Conservation (phyloP, 2,888 invertebrate species). For the Coleophora deauratella region DNA sequence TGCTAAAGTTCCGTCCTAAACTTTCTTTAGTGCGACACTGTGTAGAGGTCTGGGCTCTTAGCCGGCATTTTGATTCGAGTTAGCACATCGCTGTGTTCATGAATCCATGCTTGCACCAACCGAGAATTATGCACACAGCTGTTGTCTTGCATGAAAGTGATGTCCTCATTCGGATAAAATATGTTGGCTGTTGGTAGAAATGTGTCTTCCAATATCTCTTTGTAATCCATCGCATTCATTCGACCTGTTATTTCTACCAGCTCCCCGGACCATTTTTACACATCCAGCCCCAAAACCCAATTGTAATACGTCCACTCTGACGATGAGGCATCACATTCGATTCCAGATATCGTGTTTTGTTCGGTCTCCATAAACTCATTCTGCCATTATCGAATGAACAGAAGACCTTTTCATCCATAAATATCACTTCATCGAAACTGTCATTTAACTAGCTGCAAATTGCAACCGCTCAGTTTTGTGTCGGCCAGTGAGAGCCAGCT, state of each 20-base stretch:
- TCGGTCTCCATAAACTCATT: slow-evolving; percentile 2
- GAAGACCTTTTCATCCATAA: slow-evolving; percentile 6
- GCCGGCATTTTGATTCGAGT: not conserved
- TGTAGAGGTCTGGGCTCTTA: not conserved
- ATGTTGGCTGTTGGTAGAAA: slow-evolving; percentile 4
- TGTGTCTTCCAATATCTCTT: slow-evolving; percentile 6
- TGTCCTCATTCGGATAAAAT: slow-evolving; percentile 3
- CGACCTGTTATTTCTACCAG: slow-evolving; percentile 9
- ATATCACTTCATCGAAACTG: slow-evolving; percentile 3
- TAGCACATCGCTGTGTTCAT: not conserved
- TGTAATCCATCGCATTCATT: slow-evolving; percentile 6
- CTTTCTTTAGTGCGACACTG: not conserved
- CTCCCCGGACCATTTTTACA: slow-evolving; percentile 1
- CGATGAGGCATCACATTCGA: not conserved
- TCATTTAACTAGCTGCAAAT: not conserved
- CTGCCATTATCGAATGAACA: slow-evolving; percentile 3
- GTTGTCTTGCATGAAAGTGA: slow-evolving; percentile 8
- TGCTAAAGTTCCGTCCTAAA: not conserved
- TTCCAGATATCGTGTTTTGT: slow-evolving; percentile 3
- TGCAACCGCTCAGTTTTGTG: not conserved
- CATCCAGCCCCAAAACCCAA: not conserved
- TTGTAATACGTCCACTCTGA: no score
- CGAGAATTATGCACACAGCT: slow-evolving; percentile 7
- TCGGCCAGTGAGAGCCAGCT: not conserved
- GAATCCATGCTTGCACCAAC: not conserved